Evolutionary conservation across 2,888 invertebrate genomes (phyloP).

Genomic region (Yponomeuta plumbellus): DNA sequence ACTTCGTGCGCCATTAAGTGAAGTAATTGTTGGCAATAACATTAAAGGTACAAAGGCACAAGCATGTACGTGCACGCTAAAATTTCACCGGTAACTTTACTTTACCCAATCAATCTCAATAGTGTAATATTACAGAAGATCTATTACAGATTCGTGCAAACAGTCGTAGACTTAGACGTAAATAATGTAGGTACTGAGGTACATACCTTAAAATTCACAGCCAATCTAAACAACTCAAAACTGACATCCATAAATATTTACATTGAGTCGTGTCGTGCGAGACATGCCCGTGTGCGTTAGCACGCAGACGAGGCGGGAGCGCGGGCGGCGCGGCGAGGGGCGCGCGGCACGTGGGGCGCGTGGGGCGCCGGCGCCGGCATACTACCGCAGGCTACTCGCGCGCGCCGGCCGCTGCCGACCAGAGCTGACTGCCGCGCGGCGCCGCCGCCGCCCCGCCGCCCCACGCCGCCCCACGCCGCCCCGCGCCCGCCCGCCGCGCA

Average conservation of each 20-base stretch:
- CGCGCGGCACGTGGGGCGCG: constrained; percentile 47
- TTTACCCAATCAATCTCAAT: constrained; percentile 27
- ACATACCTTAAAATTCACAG: constrained; percentile 75
- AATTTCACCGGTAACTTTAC: constrained; percentile 31
- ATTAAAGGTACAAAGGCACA: constrained; percentile 46
- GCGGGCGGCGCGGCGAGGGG: constrained; percentile 32
- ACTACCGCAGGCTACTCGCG: constrained; percentile 26
- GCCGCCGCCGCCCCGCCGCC: too few species aligned
- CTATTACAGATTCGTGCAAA: constrained; percentile 54
- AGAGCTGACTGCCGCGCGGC: constrained; percentile 40
- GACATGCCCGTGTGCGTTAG: constrained; percentile 57
- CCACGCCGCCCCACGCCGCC: constrained; percentile 21
- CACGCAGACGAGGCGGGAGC: constrained; percentile 37
- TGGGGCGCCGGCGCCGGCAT: constrained; percentile 64
- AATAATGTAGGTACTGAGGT: constrained; percentile 50
- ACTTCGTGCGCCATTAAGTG: constrained; percentile 62
- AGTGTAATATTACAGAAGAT: constrained; percentile 33
- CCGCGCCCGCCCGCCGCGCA: constrained; percentile 30
- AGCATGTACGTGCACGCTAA: constrained; percentile 55
- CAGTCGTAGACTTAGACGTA: constrained; percentile 30
- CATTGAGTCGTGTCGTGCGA: constrained; percentile 59
- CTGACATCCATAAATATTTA: constrained; percentile 76
- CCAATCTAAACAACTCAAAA: constrained; percentile 76
- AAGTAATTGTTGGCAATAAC: constrained; percentile 62
- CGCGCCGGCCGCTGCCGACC: constrained; percentile 39